Evolutionary conservation across 2,797 vertebrate genomes (phyloP).

Genomic region (Hafferia zeledoni): DNA sequence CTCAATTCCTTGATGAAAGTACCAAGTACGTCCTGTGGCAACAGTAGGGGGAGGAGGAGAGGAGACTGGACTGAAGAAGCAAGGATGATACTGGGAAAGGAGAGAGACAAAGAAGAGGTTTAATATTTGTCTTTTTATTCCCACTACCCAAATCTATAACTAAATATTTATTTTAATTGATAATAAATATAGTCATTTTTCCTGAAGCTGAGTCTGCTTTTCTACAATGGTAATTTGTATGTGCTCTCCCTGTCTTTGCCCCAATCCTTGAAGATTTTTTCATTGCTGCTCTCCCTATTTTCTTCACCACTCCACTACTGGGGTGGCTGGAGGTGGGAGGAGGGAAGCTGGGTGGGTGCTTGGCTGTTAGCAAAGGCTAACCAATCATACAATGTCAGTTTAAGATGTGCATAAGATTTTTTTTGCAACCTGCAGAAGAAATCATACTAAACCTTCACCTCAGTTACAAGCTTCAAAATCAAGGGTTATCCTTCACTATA

Average conservation of each 20-base stretch:
- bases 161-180: background rate
- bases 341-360: background rate
- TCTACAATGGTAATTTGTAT: background rate
- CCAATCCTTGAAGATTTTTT: background rate
- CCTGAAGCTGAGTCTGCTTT: background rate
- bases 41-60: accelerated
- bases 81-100: background rate
- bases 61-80: background rate
- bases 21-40: accelerated
- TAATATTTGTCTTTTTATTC: background rate
- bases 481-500: background rate
- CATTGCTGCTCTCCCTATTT: background rate
- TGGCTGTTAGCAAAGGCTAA: background rate
- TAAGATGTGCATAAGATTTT: background rate
- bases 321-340: background rate
- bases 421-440: background rate
- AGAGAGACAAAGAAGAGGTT: background rate
- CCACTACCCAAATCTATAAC: background rate
- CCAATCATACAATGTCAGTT: background rate
- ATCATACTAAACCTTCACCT: background rate
- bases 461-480: background rate
- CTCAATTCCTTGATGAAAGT: background rate
- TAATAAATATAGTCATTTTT: background rate
- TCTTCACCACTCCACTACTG: background rate
- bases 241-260: background rate